A percentile compares a stretch with the other conserved stretches of the same genome.
Evolutionary conservation across 1,140 invertebrate genomes (phyloP).

Genomic region (Ooceraea biroi): DNA sequence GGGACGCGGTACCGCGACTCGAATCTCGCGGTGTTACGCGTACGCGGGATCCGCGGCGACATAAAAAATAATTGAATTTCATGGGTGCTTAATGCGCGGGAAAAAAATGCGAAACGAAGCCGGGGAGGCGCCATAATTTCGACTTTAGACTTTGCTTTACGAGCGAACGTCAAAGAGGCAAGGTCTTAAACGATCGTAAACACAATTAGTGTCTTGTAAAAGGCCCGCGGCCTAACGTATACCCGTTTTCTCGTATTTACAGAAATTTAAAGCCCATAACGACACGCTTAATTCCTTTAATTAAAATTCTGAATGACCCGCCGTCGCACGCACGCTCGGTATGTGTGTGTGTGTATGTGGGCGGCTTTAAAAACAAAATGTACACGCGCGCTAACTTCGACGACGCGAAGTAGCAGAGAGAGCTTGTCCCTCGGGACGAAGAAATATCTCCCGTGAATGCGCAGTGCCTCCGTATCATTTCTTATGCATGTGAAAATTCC

Average conservation of each 20-base stretch:
- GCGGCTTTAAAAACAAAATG: constrained; percentile 67
- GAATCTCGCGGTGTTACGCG: constrained; percentile 31
- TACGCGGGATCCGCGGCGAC: constrained; percentile 17
- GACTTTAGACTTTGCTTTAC: constrained; percentile 57
- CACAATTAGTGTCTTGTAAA: constrained; percentile 79
- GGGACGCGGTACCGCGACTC: constrained; percentile 28
- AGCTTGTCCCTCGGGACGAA: background rate
- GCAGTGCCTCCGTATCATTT: constrained; percentile 13
- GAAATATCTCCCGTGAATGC: constrained; percentile 32
- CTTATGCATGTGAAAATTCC: constrained; percentile 30
- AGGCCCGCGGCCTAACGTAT: constrained; percentile 56
- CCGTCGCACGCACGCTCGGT: constrained; percentile 9
- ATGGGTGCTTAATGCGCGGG: constrained; percentile 39
- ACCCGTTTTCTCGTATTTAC: constrained; percentile 73
- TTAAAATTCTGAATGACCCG: constrained; percentile 79
- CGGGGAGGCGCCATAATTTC: constrained; percentile 28
- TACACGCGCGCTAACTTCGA: constrained; percentile 53
- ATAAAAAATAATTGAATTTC: constrained; percentile 50
- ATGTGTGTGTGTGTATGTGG: too few relatives aligned
- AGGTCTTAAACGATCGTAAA: constrained; percentile 75
- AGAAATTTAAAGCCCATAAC: constrained; percentile 80
- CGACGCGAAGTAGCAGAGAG: background rate
- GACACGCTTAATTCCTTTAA: constrained; percentile 79
- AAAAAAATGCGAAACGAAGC: constrained; percentile 41
- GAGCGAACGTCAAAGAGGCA: constrained; percentile 65